Percentiles rank a stretch among this genome's conserved stretches.
phyloP scores from a whole-genome alignment of 2,113 vertebrate genomes.

The Psittacula cyanocephala region DNA sequence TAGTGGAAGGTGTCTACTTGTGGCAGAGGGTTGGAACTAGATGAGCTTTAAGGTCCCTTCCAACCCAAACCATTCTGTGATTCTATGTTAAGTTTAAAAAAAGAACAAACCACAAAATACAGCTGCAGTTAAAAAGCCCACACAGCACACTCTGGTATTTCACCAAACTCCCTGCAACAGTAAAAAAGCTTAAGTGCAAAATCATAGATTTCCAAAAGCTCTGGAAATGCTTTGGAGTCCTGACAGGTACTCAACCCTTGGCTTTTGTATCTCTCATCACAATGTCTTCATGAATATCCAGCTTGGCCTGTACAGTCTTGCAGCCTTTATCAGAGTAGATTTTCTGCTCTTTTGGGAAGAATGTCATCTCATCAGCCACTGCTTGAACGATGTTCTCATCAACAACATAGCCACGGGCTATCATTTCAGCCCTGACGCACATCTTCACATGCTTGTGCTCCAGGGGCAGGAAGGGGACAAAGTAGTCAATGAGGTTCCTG shows the following conservation, averaged over 20 bases:
- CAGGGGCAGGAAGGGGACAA: slow-evolving; percentile 93
- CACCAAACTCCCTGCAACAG: not conserved
- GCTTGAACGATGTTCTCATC: slow-evolving; percentile 65
- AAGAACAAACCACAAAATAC: not conserved
- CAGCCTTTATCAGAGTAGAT: slow-evolving; percentile 93
- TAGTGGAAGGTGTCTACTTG: not conserved
- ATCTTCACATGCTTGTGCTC: slow-evolving; percentile 87
- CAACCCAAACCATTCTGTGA: not conserved
- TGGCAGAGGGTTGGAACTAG: not conserved
- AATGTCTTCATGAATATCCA: slow-evolving; percentile 79
- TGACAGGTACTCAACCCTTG: not conserved
- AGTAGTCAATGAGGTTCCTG: slow-evolving; percentile 92
- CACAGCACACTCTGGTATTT: not conserved
- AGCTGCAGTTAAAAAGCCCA: not conserved
- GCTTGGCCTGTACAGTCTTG: slow-evolving; percentile 86
- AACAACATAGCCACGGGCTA: not conserved
- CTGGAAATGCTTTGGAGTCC: not conserved
- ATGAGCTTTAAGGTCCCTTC: not conserved
- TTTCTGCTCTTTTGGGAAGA: slow-evolving; percentile 84
- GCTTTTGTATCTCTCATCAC: not conserved
- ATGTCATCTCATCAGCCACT: slow-evolving; percentile 84
- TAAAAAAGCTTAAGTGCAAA: slow-evolving; percentile 48
- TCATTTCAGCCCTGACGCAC: slow-evolving; percentile 85
- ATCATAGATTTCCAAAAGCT: not conserved
- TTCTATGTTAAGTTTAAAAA: not conserved